Evolutionary conservation across 2,113 vertebrate genomes (phyloP).

Genomic region (Labrus mixtus): DNA sequence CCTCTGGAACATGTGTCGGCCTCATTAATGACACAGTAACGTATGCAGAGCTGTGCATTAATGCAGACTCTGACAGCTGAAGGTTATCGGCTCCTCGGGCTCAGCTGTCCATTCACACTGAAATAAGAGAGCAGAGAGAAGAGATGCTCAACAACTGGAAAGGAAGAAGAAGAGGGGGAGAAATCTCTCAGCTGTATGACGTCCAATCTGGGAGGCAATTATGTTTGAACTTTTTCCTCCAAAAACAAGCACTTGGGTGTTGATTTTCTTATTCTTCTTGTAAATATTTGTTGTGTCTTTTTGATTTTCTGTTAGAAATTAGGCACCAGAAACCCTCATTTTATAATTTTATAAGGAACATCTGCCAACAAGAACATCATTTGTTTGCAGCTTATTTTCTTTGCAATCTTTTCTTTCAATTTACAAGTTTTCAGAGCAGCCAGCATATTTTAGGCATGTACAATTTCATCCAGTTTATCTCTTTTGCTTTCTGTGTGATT

Average conservation of each 20-base stretch:
- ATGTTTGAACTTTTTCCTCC: neutral
- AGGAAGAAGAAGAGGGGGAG: slow-evolving; percentile 2
- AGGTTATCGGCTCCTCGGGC: slow-evolving; percentile 48
- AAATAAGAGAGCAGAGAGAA: slow-evolving; percentile 17
- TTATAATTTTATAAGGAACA: too few relatives aligned
- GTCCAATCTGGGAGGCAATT: neutral
- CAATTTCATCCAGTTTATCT: too few relatives aligned
- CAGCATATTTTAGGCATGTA: too few relatives aligned
- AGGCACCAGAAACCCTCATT: too few relatives aligned
- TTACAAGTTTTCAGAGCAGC: too few relatives aligned
- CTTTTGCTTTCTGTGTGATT: too few relatives aligned
- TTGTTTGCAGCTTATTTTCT: too few relatives aligned
- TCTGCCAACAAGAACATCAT: neutral
- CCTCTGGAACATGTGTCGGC: slow-evolving; percentile 40
- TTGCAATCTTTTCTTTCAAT: neutral
- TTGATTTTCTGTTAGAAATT: neutral
- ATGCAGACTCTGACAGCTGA: slow-evolving; percentile 56
- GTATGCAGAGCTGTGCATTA: slow-evolving; percentile 33
- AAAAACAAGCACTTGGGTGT: neutral
- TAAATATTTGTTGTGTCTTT: neutral
- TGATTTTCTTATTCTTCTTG: neutral
- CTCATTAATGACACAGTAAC: slow-evolving; percentile 40
- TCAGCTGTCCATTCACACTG: slow-evolving; percentile 21
- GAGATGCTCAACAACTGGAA: slow-evolving; percentile 7
- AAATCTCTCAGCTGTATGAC: neutral